Evolutionary conservation across 1,140 invertebrate species (phyloP), one percentile per base, ranked within the genome.

Genomic region (Pseudomyrmex flavicornis): DNA sequence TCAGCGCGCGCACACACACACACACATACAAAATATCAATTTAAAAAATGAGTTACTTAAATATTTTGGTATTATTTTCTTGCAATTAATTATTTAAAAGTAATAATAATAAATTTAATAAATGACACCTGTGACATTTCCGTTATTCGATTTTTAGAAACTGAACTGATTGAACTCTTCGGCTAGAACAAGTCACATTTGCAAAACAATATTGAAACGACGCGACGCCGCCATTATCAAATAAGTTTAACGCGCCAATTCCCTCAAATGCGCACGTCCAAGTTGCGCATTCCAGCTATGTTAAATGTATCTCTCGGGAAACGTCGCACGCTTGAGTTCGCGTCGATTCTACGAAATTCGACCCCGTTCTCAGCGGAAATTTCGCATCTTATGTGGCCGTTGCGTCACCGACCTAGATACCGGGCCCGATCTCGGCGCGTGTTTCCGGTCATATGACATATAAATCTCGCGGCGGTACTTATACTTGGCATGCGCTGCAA

Each of bases 361-460:
- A 52, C n/a, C 58, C 7, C 15, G 12, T 65, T 76, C 52, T 66
- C 61, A 17, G 9, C 20, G 35, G 46, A 79, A 69, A 79, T 58
- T 58, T 79, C 35, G 52, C n/a, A 58, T 69, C 76, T 56, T 69
- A 46, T 15, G 63, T 35, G 63, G 2, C 13, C 44, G 50, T 79
- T 79, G 69, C 65, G 35, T 79, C 65, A 69, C 54, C 75, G 76
- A 15, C 20, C 10, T 58, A 74, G 82, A 79, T 84, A 79, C 72
- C 68, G 85, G 56, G 66, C 66, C 82, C 72, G 52, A 70, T 88
- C 58, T 88, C 58, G 59, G n/a, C n/a, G 73, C 48, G 46, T 86
- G 35, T 86, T 87, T 86, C 86, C 85, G 73, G 80, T 77, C 70
- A 62, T 73, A 62, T 73, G 77, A 82, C 58, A 48, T 59, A 52